Percentiles rank a stretch among this genome's conserved stretches.
phyloP scores from a whole-genome alignment of 2,113 vertebrate species.

The Oreotrochilus melanogaster region DNA sequence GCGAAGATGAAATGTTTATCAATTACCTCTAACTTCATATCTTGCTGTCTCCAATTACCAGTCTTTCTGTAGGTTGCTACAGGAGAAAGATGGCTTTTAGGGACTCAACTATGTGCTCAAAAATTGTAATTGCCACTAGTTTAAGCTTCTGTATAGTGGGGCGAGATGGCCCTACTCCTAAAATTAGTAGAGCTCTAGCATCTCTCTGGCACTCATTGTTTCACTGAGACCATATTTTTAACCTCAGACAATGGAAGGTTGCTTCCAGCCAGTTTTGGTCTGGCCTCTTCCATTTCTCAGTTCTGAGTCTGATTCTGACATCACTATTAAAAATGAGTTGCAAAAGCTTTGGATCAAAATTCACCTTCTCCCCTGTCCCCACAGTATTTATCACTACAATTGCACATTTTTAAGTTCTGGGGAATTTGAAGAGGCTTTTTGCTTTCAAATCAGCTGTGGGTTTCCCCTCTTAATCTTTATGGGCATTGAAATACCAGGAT shows the following conservation, averaged over 20 bases:
- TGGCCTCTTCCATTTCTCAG: background rate
- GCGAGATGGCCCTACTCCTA: background rate
- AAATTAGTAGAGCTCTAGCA: background rate
- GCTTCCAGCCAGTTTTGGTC: background rate
- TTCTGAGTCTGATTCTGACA: background rate
- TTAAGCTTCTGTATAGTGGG: background rate
- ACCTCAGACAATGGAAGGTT: background rate
- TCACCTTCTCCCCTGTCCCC: fast-evolving
- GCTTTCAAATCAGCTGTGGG: background rate
- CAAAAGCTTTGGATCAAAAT: background rate
- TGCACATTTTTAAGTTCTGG: background rate
- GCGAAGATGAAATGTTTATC: constrained; percentile 34
- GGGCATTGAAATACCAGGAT: background rate
- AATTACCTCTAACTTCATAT: background rate
- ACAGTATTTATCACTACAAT: background rate
- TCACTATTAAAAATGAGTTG: background rate
- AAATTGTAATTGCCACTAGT: background rate
- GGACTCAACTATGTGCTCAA: background rate
- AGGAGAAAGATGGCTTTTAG: background rate
- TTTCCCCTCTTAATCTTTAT: background rate
- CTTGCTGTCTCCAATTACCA: background rate
- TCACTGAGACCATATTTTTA: background rate
- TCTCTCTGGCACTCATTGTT: background rate
- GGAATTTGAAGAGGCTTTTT: background rate
- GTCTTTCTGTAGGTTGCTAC: background rate